Percentiles rank a stretch among this genome's conserved stretches.
Evolutionary conservation across 1,140 invertebrate species (phyloP).

Genomic region (Spodoptera litura): DNA sequence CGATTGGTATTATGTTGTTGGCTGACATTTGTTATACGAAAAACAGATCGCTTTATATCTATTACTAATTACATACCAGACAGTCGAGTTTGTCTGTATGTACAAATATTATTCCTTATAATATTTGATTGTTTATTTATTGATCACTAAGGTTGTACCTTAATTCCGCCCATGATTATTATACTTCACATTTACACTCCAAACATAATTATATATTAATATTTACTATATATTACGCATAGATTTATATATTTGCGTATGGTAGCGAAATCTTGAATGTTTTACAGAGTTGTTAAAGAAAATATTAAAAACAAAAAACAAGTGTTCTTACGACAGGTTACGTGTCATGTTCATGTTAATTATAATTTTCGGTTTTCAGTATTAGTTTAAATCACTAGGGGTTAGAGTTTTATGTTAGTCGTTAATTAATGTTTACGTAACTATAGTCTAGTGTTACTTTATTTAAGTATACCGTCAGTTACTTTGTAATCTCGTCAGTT

Average conservation of each 20-base stretch:
- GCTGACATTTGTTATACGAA: not conserved
- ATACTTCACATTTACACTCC: slow-evolving; percentile 54
- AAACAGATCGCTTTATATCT: slow-evolving; percentile 10
- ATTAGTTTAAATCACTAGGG: slow-evolving; percentile 80
- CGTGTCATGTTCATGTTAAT: slow-evolving; percentile 60
- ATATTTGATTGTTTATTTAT: slow-evolving; percentile 22
- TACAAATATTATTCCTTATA: not conserved
- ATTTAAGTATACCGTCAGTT: slow-evolving; percentile 73
- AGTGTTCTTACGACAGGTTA: slow-evolving; percentile 56
- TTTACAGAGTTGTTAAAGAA: slow-evolving; percentile 73
- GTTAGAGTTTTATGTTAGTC: slow-evolving; percentile 81
- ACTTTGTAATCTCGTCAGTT: slow-evolving; percentile 52
- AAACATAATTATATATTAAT: slow-evolving; percentile 45
- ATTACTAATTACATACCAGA: not conserved
- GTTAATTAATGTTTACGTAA: slow-evolving; percentile 80
- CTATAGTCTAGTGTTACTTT: slow-evolving; percentile 66
- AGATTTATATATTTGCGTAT: slow-evolving; percentile 18
- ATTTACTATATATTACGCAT: slow-evolving; percentile 34
- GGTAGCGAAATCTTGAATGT: slow-evolving; percentile 55
- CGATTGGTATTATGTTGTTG: slow-evolving; percentile 6
- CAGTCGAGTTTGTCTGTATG: not conserved
- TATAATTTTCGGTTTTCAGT: slow-evolving; percentile 76
- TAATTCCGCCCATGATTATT: slow-evolving; percentile 67
- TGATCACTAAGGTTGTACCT: slow-evolving; percentile 15
- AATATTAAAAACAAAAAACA: slow-evolving; percentile 63